Percentiles rank a stretch among this genome's conserved stretches.
These are phyloP conservation scores for Palythoa grandis DNA, from an alignment of 92 coral and sea anemone genomes.

Conservation along the genomic window DNA sequence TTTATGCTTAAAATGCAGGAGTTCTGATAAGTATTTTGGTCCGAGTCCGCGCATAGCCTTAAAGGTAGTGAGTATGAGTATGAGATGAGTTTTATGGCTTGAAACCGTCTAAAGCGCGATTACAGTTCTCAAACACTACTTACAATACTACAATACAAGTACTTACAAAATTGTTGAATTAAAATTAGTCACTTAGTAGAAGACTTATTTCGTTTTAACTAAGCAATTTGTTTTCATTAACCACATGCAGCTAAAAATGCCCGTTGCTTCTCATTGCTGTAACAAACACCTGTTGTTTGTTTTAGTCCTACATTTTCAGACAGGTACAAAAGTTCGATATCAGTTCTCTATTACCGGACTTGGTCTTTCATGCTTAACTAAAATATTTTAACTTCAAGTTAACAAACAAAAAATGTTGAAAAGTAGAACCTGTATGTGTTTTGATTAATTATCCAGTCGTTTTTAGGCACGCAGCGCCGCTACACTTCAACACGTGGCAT, in stretches of 20 bases:
- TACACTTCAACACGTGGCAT: slow-evolving; percentile 29
- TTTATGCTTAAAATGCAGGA: too few species aligned
- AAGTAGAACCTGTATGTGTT: slow-evolving; percentile 21
- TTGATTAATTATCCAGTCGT: slow-evolving; percentile 32
- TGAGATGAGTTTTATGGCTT: too few species aligned
- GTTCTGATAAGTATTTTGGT: too few species aligned
- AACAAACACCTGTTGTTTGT: not conserved
- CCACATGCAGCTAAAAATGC: not conserved
- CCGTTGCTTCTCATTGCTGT: not conserved
- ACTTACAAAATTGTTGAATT: too few species aligned
- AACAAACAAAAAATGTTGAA: slow-evolving; percentile 2
- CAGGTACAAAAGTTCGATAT: not conserved
- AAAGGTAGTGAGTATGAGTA: too few species aligned
- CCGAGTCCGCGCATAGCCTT: too few species aligned
- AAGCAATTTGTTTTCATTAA: not conserved
- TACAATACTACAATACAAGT: too few species aligned
- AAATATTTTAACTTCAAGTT: slow-evolving; percentile 33
- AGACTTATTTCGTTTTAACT: not conserved
- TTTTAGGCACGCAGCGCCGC: slow-evolving; percentile 31
- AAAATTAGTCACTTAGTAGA: too few species aligned
- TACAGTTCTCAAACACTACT: not conserved
- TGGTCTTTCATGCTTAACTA: not conserved
- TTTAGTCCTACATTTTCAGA: not conserved
- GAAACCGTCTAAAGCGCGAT: not conserved
- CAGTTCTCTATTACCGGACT: not conserved